phyloP scores from a whole-genome alignment of 64 coral and sea anemone species.

The Stylophora pistillata region DNA sequence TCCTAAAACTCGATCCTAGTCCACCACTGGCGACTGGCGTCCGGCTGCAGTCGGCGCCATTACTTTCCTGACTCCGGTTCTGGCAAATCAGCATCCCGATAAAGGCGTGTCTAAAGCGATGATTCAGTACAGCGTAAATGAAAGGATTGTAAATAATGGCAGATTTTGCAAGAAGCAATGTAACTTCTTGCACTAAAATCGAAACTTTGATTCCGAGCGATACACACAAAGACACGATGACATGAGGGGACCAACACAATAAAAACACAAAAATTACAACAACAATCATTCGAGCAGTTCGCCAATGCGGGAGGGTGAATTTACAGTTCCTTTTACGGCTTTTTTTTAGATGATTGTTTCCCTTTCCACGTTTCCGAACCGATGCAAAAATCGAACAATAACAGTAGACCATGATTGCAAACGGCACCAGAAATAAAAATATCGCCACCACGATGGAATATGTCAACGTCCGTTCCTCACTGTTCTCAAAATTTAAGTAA shows the following conservation, averaged over 20 bases:
- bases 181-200: conserved; percentile 63
- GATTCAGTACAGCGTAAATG: conserved; percentile 87
- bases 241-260: conserved; percentile 79
- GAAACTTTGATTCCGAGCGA: conserved; percentile 63
- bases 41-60: conserved; percentile 7
- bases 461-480: conserved; percentile 1
- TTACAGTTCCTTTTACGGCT: conserved; percentile 12
- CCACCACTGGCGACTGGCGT: not conserved
- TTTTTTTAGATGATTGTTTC: not conserved
- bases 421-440: conserved; percentile 76
- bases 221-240: conserved; percentile 46
- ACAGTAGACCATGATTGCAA: conserved; percentile 67
- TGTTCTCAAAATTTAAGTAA: conserved; percentile 55
- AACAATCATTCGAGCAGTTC: conserved; percentile 76
- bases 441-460: conserved; percentile 44
- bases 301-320: conserved; percentile 48
- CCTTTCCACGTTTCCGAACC: conserved; percentile 27
- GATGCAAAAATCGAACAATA: conserved; percentile 76
- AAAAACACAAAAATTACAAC: conserved; percentile 72
- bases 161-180: conserved; percentile 70
- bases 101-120: conserved; percentile 78
- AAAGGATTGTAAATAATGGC: conserved; percentile 79
- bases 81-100: conserved; percentile 45
- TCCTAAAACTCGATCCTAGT: not conserved
- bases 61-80: not conserved